Base-by-base conservation (phyloP, 2,113 vertebrate genomes). In the Morone chrysops region DNA sequence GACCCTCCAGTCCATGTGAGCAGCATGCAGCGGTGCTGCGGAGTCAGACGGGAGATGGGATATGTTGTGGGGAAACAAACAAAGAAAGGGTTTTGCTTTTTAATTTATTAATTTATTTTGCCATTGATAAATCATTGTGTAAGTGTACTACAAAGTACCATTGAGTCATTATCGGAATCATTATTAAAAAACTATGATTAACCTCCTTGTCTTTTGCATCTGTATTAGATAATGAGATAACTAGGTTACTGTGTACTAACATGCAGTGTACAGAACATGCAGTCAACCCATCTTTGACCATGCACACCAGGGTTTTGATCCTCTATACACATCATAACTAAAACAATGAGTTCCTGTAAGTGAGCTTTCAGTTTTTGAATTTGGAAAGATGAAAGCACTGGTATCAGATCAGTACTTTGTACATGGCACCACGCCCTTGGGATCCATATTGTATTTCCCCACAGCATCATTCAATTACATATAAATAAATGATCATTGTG, bases 101-200 rank as follows among this genome's bases (percentile, higher is more conserved):
- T 93, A 92, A 25, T 96, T 81, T 81, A 0, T 97, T 20, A 95
- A 96, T 94, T 94, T 96, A 96, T 94, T 94, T 96, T 95, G 95
- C 95, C 95, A 96, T 96, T 95, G 92, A 94, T 95, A 88, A 93
- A 96, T 95, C 82, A 84, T 92, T 90, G 94, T 98, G 96, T 97
- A 97, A 94, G 94, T 97, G 95, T 97, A 95, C 95, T 95, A 93
- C 94, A 94, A 90, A 95, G 96, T 97, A 96, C 86, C 89, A 96
- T 97, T 96, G 94, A 96, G 95, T 96, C 93, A 96, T 95, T 96
- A 97, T 97, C 97, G 53, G 87, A 95, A 95, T 95, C 93, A 96
- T 96, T 96, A 98, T 97, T 97, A 90, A 92, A 90, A 95, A 96
- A 90, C 87, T 94, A 95, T 95, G 94, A 95, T 94, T 95, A 90